Evolutionary conservation across 35 echinoderm and acorn worm genomes (phyloP), one percentile per base, ranked within the genome.

Genomic region (Acanthaster planci): DNA sequence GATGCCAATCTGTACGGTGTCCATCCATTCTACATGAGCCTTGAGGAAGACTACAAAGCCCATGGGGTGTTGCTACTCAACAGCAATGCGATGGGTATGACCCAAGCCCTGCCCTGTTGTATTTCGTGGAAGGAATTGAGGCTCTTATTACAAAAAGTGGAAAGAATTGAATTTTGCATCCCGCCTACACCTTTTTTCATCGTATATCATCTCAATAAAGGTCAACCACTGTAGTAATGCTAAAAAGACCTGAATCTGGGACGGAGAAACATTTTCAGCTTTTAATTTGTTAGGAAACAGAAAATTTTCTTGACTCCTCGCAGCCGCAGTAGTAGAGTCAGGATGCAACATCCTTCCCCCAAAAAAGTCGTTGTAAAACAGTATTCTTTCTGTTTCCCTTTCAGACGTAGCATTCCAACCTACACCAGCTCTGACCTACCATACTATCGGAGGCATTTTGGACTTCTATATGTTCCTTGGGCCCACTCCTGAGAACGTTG

Each of bases 401-500:
- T 22, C 40, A 93, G 92, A 93, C 32, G 86, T 93, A 10, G 40
- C 86, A 1, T 44, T 97, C 7, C 93, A 97, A 36, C 89, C 93
- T 19, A 82, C 89, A 1, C 93, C 93, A 38, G 93, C 93, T 3
- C 57, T 97, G 8, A 97, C 93, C 6, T 97, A 97, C 59, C 81
- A 86, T 39, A 91, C 90, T 5, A 97, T 92, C 21, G 93, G 93
- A 1, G 93, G 93, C 12, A 78, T 97, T 1, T 77, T 97, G 38
- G 93, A 97, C 57, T 92, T 97, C 85, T 97, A 97, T 37, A 85
- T 97, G 82, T 91, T 97, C 76, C 79, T 97, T 31, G 93, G 93
- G 60, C 86, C 93, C 1, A 86, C 90, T 12, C 89, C 93, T 27
- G 93, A 85, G 76, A 76, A 83, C 23, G 93, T 97, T 1, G 83